Conservation (phyloP, 2,888 invertebrate species). For the Teinopalpus imperialis region DNA sequence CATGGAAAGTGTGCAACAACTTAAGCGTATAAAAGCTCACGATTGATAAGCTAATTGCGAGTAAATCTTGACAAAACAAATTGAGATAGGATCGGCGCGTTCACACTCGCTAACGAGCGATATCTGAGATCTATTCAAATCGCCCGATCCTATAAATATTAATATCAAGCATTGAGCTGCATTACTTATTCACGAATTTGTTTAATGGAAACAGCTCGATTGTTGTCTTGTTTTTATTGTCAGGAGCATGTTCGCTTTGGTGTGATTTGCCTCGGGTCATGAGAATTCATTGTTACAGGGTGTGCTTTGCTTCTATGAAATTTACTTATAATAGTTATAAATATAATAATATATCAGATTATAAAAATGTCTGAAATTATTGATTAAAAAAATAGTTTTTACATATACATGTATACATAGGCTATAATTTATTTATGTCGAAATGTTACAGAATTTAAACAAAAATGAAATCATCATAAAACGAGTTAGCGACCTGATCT, state of each 20-base stretch:
- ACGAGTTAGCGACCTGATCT: too few species aligned
- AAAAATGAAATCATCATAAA: too few species aligned
- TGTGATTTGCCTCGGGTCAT: slow-evolving; percentile 60
- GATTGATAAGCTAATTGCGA: slow-evolving; percentile 66
- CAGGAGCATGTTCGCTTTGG: slow-evolving; percentile 34
- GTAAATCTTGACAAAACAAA: slow-evolving; percentile 45
- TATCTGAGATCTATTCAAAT: slow-evolving; percentile 77
- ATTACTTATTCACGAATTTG: slow-evolving; percentile 74
- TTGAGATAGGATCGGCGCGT: slow-evolving; percentile 51
- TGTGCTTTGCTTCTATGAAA: slow-evolving; percentile 37
- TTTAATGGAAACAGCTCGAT: slow-evolving; percentile 66
- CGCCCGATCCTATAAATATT: slow-evolving; percentile 67
- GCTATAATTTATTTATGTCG: too few species aligned
- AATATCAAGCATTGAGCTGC: slow-evolving; percentile 60
- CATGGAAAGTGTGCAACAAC: slow-evolving; percentile 1
- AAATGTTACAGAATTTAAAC: too few species aligned
- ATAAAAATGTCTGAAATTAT: too few species aligned
- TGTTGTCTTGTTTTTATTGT: slow-evolving; percentile 69
- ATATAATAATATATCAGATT: too few species aligned
- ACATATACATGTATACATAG: too few species aligned
- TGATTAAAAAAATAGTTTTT: too few species aligned
- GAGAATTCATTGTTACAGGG: slow-evolving; percentile 54
- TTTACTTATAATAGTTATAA: too few species aligned
- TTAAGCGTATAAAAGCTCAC: slow-evolving; percentile 27
- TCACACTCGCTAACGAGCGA: slow-evolving; percentile 43